Evolutionary conservation across 2,797 vertebrate genomes (phyloP).

Genomic region (Parauchenoglanis punctatus): DNA sequence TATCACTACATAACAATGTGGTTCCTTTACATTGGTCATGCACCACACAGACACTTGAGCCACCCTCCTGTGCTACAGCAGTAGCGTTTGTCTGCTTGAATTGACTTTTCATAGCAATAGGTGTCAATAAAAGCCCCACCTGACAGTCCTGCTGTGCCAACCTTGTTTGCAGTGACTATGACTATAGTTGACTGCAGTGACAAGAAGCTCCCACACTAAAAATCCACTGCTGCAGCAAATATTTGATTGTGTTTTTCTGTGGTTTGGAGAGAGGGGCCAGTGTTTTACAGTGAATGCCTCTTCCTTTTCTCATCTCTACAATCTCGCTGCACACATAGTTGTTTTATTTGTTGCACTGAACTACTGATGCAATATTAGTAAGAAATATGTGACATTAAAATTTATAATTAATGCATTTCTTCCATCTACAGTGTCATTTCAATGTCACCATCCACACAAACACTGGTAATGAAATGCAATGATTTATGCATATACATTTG

Average conservation of each 20-base stretch:
- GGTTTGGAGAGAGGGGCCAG: constrained; percentile 67
- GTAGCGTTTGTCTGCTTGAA: constrained; percentile 66
- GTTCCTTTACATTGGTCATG: constrained; percentile 15
- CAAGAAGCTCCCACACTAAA: constrained; percentile 61
- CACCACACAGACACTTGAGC: neutral
- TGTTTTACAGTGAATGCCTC: constrained; percentile 32
- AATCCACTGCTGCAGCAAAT: constrained; percentile 72
- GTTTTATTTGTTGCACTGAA: constrained; percentile 10
- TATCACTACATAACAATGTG: constrained; percentile 18
- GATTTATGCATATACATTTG: constrained; percentile 17
- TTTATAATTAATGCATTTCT: constrained; percentile 11
- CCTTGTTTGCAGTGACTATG: constrained; percentile 71
- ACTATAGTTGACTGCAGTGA: constrained; percentile 66
- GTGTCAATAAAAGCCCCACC: constrained; percentile 68
- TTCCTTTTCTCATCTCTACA: constrained; percentile 25
- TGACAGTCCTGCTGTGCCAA: constrained; percentile 69
- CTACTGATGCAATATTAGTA: neutral
- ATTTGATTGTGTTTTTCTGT: constrained; percentile 75
- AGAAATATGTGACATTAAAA: constrained; percentile 1
- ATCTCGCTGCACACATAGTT: neutral
- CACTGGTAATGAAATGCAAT: constrained; percentile 5
- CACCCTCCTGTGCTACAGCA: constrained; percentile 36
- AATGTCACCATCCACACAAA: neutral
- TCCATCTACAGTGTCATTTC: neutral
- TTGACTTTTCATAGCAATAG: constrained; percentile 70